Conservation (phyloP, 2,113 vertebrate species). For the Coryphaenoides rupestris region DNA sequence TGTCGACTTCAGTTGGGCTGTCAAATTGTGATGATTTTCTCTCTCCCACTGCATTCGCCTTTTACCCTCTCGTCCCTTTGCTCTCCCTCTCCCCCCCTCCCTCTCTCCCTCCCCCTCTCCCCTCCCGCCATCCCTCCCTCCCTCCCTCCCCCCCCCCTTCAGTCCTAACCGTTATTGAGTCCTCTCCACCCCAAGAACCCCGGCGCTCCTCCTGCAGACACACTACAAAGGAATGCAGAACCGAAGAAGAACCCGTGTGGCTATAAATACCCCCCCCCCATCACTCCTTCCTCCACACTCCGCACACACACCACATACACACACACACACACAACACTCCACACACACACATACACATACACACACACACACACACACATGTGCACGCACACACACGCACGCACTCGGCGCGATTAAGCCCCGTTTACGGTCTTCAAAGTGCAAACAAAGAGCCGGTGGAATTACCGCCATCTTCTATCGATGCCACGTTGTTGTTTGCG, state of each 20-base stretch:
- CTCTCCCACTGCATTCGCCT: background rate
- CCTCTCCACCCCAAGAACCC: slow-evolving; percentile 14
- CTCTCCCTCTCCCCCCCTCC: background rate
- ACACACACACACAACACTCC: no score
- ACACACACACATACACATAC: no score
- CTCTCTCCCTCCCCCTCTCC: slow-evolving; percentile 35
- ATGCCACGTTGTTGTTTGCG: slow-evolving; percentile 38
- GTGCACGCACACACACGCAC: background rate
- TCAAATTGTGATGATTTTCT: slow-evolving; percentile 49
- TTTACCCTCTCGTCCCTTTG: background rate
- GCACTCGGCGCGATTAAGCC: slow-evolving; percentile 50
- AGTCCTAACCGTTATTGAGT: slow-evolving; percentile 32
- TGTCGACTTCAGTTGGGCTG: slow-evolving; percentile 45
- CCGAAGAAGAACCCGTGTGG: slow-evolving; percentile 23
- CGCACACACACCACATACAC: no score
- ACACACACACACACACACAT: no score
- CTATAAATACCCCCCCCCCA: slow-evolving; percentile 38
- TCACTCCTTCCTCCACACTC: no score
- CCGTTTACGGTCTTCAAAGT: slow-evolving; percentile 46
- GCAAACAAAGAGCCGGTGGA: slow-evolving; percentile 20
- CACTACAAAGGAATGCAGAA: slow-evolving; percentile 47
- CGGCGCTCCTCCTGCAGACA: slow-evolving; percentile 39
- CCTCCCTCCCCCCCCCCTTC: slow-evolving; percentile 28
- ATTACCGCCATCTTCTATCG: slow-evolving; percentile 43
- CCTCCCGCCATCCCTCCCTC: no score